Conservation (phyloP, 1,140 invertebrate species). For the Choristoneura fumiferana region DNA sequence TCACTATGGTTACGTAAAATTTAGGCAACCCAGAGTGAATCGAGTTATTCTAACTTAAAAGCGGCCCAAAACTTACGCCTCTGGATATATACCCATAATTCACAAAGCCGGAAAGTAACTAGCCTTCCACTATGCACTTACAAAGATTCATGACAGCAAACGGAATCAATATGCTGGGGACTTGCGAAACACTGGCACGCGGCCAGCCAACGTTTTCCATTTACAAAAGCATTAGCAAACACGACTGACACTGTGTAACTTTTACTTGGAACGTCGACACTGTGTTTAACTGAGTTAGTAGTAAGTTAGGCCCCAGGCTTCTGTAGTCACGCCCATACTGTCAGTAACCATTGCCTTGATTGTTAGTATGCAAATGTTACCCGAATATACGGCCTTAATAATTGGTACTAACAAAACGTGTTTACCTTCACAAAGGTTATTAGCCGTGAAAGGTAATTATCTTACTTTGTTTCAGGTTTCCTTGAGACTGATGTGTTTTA, state of each 20-base stretch:
- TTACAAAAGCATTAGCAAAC: background rate
- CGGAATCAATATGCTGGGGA: constrained; percentile 14
- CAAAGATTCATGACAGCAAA: constrained; percentile 23
- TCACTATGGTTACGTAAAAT: too few relatives aligned
- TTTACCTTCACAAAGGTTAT: background rate
- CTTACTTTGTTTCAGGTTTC: background rate
- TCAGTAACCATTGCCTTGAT: constrained; percentile 29
- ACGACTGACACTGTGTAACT: background rate
- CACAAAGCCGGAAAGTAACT: constrained; percentile 1
- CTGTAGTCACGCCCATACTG: constrained; percentile 26
- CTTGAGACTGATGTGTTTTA: too few relatives aligned
- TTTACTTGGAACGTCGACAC: background rate
- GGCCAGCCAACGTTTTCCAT: constrained; percentile 15
- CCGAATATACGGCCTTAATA: constrained; percentile 32
- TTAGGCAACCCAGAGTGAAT: too few relatives aligned
- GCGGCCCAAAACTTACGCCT: too few relatives aligned
- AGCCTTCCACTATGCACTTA: constrained; percentile 22
- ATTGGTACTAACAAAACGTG: constrained; percentile 23
- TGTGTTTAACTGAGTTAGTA: background rate
- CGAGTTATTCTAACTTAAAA: too few relatives aligned
- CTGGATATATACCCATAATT: too few relatives aligned
- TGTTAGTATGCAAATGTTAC: constrained; percentile 39
- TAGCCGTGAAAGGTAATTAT: background rate
- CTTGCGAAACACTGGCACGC: constrained; percentile 10
- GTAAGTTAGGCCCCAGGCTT: background rate